Conservation (phyloP, 2,797 vertebrate species). For the Lepilemur septentrionalis region DNA sequence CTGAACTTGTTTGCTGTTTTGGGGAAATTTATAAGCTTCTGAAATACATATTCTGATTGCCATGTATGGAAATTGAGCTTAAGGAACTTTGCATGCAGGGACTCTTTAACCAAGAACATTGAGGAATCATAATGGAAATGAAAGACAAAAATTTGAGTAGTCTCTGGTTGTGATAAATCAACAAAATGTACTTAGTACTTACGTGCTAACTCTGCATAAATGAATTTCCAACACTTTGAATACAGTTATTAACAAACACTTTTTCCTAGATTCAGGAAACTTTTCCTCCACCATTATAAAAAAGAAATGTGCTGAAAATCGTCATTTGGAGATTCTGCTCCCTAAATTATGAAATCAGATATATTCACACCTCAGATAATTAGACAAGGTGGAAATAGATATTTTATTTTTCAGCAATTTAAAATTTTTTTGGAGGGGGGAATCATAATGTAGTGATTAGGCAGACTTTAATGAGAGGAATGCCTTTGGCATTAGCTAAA, state of each 20-base stretch:
- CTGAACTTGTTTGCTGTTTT: constrained; percentile 54
- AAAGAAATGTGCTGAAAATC: background rate
- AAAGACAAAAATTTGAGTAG: constrained; percentile 58
- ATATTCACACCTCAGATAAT: constrained; percentile 50
- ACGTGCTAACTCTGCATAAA: background rate
- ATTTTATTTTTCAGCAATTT: constrained; percentile 51
- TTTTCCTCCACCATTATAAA: constrained; percentile 29
- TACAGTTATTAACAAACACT: background rate
- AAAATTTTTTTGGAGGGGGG: background rate
- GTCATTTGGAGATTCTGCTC: constrained; percentile 23
- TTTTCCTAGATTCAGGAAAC: background rate
- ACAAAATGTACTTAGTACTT: background rate
- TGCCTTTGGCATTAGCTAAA: constrained; percentile 47
- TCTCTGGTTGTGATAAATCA: constrained; percentile 59
- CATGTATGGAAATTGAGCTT: constrained; percentile 61
- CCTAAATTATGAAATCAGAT: constrained; percentile 42
- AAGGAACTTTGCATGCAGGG: constrained; percentile 60
- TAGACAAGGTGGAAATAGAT: constrained; percentile 39
- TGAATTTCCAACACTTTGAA: constrained; percentile 35
- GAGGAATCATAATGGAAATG: constrained; percentile 61
- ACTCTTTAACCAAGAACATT: constrained; percentile 68
- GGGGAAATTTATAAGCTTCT: constrained; percentile 57
- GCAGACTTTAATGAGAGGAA: constrained; percentile 33
- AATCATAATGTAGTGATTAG: constrained; percentile 22
- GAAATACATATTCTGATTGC: constrained; percentile 27